phyloP scores from a whole-genome alignment of 35 echinoderm and acorn worm genomes.

The Nesometra sesokonis region DNA sequence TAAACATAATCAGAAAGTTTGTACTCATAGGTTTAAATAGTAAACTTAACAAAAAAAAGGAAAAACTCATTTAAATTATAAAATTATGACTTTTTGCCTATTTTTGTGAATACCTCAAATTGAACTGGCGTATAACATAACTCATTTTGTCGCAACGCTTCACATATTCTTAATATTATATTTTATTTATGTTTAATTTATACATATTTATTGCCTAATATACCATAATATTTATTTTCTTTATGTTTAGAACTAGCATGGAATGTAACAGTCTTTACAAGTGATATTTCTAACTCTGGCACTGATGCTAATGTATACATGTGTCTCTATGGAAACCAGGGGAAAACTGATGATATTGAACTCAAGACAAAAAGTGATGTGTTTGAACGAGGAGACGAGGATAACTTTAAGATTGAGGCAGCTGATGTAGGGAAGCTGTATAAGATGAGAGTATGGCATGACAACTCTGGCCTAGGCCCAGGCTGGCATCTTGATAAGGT shows the following conservation, averaged over 20 bases:
- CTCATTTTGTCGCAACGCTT: too few relatives aligned
- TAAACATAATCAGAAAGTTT: too few relatives aligned
- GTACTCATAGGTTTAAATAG: too few relatives aligned
- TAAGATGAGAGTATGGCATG: slow-evolving; percentile 94
- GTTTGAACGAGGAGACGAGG: slow-evolving; percentile 63
- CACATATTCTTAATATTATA: background rate
- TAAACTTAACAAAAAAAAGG: too few relatives aligned
- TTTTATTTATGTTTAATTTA: background rate
- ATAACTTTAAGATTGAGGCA: slow-evolving; percentile 85
- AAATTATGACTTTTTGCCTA: too few relatives aligned
- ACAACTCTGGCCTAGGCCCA: slow-evolving; percentile 61
- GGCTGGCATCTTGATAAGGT: slow-evolving; percentile 98
- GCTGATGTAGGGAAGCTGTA: slow-evolving; percentile 86
- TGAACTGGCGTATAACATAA: too few relatives aligned
- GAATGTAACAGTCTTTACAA: slow-evolving; percentile 68
- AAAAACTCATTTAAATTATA: too few relatives aligned
- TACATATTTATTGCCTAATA: too few relatives aligned
- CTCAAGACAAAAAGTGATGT: slow-evolving; percentile 81
- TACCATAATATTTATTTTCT: background rate
- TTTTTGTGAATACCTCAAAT: too few relatives aligned
- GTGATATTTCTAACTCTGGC: slow-evolving; percentile 56
- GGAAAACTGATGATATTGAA: slow-evolving; percentile 83
- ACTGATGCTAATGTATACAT: slow-evolving; percentile 89
- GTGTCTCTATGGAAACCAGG: slow-evolving; percentile 94
- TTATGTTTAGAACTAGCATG: slow-evolving; percentile 59